Percentiles rank a stretch among this genome's conserved stretches.
phyloP scores from a whole-genome alignment of 2,113 vertebrate genomes.

The Prietella phreatophila region DNA sequence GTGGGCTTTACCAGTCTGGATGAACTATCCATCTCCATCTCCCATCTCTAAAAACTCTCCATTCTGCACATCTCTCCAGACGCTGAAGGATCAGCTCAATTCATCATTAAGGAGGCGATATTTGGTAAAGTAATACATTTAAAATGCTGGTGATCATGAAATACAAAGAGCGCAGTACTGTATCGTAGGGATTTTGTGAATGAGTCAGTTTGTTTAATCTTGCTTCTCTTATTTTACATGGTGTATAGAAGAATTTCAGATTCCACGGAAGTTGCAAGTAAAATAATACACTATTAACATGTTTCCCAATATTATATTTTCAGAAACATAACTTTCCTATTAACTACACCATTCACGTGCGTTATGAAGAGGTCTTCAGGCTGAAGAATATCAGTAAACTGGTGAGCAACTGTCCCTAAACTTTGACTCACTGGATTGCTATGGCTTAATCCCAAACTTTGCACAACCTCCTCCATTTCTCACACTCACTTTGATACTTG shows the following conservation, averaged over 20 bases:
- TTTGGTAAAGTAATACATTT: constrained; percentile 67
- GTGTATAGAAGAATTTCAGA: too few relatives aligned
- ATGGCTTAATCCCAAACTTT: constrained; percentile 17
- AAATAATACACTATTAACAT: not conserved
- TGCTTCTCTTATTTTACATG: not conserved
- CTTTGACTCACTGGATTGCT: constrained; percentile 36
- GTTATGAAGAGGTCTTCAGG: constrained; percentile 69
- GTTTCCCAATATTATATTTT: not conserved
- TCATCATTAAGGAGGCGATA: constrained; percentile 61
- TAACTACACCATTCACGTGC: constrained; percentile 72
- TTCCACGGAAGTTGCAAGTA: not conserved
- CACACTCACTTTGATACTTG: not conserved
- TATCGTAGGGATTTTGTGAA: not conserved
- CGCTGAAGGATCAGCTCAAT: constrained; percentile 66
- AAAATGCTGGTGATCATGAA: not conserved
- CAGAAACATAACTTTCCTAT: constrained; percentile 77
- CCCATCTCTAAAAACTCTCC: constrained; percentile 16
- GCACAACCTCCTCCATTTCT: constrained; percentile 1
- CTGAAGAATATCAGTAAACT: constrained; percentile 69
- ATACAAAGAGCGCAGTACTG: not conserved
- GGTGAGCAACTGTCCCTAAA: constrained; percentile 60
- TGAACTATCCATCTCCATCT: constrained; percentile 11
- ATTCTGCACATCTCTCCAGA: constrained; percentile 67
- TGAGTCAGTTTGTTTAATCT: not conserved
- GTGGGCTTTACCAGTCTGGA: constrained; percentile 56